phyloP scores from a whole-genome alignment of 2,888 invertebrate species.

The Acronicta alni region DNA sequence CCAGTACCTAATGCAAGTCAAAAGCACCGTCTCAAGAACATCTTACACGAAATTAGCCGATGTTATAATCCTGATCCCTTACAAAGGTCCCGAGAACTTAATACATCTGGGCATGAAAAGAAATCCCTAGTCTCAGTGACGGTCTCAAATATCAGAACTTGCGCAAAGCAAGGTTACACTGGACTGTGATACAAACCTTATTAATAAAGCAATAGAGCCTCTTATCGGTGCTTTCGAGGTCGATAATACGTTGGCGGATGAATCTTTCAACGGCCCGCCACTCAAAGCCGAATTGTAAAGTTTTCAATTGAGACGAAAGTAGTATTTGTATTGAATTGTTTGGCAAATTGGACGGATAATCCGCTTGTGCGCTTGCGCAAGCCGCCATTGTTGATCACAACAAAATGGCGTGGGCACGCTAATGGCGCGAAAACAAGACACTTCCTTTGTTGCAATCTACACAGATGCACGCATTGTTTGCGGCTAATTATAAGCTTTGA shows the following conservation, averaged over 20 bases:
- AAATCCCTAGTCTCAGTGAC: conserved; percentile 65
- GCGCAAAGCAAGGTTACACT: conserved; percentile 30
- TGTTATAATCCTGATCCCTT: conserved; percentile 56
- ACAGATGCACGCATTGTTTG: conserved; percentile 45
- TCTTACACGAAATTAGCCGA: conserved; percentile 63
- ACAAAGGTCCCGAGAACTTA: conserved; percentile 62
- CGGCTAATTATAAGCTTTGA: conserved; percentile 38
- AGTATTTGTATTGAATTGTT: conserved; percentile 70
- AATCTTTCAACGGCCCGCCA: conserved; percentile 64
- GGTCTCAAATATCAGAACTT: conserved; percentile 69
- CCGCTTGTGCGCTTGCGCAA: conserved; percentile 70
- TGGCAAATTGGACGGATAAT: conserved; percentile 79
- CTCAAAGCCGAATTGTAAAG: conserved; percentile 74
- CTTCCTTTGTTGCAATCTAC: conserved; percentile 54
- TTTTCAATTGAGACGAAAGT: conserved; percentile 62
- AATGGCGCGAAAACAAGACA: conserved; percentile 67
- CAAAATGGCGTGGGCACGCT: conserved; percentile 65
- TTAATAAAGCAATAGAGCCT: conserved; percentile 22
- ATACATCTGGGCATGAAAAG: conserved; percentile 57
- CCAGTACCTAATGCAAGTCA: conserved; percentile 40
- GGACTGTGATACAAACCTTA: conserved; percentile 34
- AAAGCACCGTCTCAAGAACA: conserved; percentile 38
- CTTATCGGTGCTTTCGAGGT: conserved; percentile 19
- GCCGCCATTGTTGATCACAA: conserved; percentile 63
- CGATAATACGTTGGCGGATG: conserved; percentile 29